phyloP scores from a whole-genome alignment of 2,113 vertebrate species.

The Sylvilagus bachmani region DNA sequence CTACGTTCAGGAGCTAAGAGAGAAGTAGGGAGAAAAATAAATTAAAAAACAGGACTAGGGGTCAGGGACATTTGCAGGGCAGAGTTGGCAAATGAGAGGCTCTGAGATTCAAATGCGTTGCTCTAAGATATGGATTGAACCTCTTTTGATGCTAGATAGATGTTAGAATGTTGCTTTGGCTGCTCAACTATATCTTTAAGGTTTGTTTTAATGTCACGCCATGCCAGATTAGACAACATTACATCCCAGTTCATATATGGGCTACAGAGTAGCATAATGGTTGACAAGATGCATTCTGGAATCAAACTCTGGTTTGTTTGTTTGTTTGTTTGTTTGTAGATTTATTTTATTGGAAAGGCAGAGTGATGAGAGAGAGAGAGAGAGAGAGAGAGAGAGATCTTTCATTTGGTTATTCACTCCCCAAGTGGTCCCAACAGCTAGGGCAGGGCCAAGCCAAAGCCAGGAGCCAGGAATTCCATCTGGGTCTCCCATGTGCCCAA shows the following conservation, averaged over 20 bases:
- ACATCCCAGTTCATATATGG: background rate
- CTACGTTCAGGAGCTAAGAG: background rate
- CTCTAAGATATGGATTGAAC: background rate
- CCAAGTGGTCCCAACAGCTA: too few relatives aligned
- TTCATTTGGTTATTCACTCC: too few relatives aligned
- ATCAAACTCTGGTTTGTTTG: background rate
- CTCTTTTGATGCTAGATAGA: background rate
- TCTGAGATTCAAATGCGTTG: background rate
- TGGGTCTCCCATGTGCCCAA: too few relatives aligned
- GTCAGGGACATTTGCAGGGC: background rate
- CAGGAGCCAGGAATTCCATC: too few relatives aligned
- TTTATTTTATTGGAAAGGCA: too few relatives aligned
- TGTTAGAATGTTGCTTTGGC: conserved; percentile 14
- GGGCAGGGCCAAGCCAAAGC: too few relatives aligned
- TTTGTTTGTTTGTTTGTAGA: too few relatives aligned
- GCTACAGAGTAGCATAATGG: background rate
- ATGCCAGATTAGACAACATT: background rate
- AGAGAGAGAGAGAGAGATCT: too few relatives aligned
- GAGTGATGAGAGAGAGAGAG: too few relatives aligned
- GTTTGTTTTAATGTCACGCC: conserved; percentile 12
- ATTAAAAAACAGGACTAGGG: background rate
- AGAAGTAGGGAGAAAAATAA: background rate
- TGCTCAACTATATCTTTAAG: background rate
- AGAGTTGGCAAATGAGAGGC: background rate
- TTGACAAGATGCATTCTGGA: conserved; percentile 23